phyloP scores from a whole-genome alignment of 2,797 vertebrate species.

The Lepus townsendii region DNA sequence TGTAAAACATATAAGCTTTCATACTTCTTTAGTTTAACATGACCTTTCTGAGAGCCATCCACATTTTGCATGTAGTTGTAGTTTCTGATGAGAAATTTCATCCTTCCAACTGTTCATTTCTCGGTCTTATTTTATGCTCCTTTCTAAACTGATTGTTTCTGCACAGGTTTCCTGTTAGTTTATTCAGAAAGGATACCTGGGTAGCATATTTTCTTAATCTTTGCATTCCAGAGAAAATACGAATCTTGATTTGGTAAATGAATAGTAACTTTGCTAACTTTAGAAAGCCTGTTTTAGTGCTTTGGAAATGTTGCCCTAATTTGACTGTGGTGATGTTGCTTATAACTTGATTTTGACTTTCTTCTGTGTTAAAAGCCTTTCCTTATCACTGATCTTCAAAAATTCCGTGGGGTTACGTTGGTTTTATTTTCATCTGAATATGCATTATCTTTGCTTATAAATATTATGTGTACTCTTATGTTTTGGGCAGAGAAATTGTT shows the following conservation, averaged over 20 bases:
- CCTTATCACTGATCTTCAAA: conserved; percentile 23
- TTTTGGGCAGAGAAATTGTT: conserved; percentile 31
- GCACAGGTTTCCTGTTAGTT: not conserved
- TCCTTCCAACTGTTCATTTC: not conserved
- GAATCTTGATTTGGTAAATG: conserved; percentile 52
- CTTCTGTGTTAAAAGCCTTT: conserved; percentile 33
- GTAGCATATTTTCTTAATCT: conserved; percentile 55
- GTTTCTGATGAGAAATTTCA: not conserved
- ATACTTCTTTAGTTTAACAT: not conserved
- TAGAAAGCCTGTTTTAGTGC: conserved; percentile 3
- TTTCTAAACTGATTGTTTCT: conserved; percentile 39
- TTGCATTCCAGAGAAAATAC: conserved; percentile 59
- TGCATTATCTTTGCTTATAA: conserved; percentile 53
- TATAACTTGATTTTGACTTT: conserved; percentile 32
- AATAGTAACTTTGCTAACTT: conserved; percentile 43
- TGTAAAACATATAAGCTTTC: not conserved
- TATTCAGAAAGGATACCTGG: conserved; percentile 23
- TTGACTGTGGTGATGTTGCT: conserved; percentile 5
- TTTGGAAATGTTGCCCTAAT: conserved; percentile 11
- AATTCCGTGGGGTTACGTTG: conserved; percentile 9
- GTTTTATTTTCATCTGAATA: conserved; percentile 60
- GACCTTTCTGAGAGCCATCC: not conserved
- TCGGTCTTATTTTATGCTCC: conserved; percentile 43
- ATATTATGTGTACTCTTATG: not conserved
- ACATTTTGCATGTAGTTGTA: not conserved